A percentile compares a stretch with the other conserved stretches of the same genome.
Conservation (phyloP, 1,140 invertebrate species). For the Dreissena rostriformis region DNA sequence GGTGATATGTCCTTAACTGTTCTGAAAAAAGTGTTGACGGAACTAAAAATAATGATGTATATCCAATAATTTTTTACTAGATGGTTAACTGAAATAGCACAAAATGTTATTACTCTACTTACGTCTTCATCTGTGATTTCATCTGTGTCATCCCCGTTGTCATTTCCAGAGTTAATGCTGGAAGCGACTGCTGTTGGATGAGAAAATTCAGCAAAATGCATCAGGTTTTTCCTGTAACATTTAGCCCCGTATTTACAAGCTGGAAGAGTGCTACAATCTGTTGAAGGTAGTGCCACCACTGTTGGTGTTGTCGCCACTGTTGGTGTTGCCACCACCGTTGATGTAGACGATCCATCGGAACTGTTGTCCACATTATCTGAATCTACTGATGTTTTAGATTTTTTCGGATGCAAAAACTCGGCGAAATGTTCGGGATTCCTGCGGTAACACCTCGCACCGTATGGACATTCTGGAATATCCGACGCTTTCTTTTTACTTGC, state of each 20-base stretch:
- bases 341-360: conserved; percentile 19
- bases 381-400: conserved; percentile 21
- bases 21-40: no score
- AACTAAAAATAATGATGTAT: no score
- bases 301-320: no score
- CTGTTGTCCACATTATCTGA: neutral
- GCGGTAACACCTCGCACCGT: conserved; percentile 63
- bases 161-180: conserved; percentile 1
- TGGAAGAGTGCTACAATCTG: conserved; percentile 51
- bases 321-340: neutral
- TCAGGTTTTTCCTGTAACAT: conserved; percentile 71
- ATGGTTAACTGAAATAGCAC: no score
- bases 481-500: conserved; percentile 57
- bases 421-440: conserved; percentile 65
- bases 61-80: no score
- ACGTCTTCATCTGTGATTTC: conserved; percentile 58
- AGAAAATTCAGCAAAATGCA: conserved; percentile 71
- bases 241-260: conserved; percentile 69
- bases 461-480: conserved; percentile 59
- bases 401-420: conserved; percentile 60
- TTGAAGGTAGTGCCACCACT: no score
- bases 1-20: no score
- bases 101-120: no score
- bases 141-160: conserved; percentile 53
- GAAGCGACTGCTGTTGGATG: conserved; percentile 57